phyloP scores from a whole-genome alignment of 2,888 invertebrate species.

The Phortica okadai region DNA sequence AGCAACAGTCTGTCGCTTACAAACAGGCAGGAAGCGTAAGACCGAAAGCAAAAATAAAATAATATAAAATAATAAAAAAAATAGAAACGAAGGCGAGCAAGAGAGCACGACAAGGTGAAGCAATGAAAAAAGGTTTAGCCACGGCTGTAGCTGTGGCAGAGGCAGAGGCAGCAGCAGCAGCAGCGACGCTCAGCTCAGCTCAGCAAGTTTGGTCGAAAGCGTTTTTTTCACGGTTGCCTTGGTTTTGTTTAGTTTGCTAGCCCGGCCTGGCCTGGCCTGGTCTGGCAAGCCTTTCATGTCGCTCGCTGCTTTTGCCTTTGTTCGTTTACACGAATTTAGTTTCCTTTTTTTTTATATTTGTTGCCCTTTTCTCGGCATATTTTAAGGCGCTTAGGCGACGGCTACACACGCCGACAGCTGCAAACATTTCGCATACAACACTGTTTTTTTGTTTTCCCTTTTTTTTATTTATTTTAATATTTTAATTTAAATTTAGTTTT shows the following conservation, averaged over 20 bases:
- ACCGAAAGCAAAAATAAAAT: slow-evolving; percentile 7
- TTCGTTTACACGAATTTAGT: not conserved
- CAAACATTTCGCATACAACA: not conserved
- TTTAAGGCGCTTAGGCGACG: slow-evolving; percentile 15
- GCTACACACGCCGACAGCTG: not conserved
- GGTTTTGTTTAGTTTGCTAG: not conserved
- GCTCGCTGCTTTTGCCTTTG: not conserved
- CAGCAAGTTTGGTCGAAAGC: slow-evolving; percentile 18
- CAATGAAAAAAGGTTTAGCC: not conserved
- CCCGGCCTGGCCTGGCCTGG: not conserved
- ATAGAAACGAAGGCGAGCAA: not conserved
- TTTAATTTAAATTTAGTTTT: not conserved
- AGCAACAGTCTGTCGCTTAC: slow-evolving; percentile 24
- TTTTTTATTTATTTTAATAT: not conserved
- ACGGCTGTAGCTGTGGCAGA: not conserved
- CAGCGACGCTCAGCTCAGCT: not conserved
- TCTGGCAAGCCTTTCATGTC: too few species aligned
- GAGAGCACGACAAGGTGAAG: not conserved
- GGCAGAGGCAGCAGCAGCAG: not conserved
- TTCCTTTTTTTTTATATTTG: not conserved
- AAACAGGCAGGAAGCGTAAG: not conserved
- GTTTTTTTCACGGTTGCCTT: slow-evolving; percentile 23
- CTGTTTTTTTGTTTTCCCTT: not conserved
- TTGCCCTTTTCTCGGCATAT: slow-evolving; percentile 1
- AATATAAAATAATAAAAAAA: slow-evolving; percentile 1